These are phyloP conservation scores for Sanderia malayensis DNA, from an alignment of 30 jellyfish, hydroid and myxozoan species.

Conservation along the genomic window DNA sequence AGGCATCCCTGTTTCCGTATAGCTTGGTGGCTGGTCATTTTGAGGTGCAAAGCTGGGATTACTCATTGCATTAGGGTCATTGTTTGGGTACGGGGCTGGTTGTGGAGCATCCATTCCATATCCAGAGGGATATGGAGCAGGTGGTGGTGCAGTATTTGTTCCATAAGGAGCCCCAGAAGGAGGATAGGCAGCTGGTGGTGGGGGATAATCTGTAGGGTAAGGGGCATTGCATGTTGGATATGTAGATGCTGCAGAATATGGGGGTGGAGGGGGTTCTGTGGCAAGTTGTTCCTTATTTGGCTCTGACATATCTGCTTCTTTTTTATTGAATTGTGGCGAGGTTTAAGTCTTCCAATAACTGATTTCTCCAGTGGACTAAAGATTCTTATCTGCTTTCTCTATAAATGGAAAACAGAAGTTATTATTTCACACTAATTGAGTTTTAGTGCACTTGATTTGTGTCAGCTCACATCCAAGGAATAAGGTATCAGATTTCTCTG, in stretches of 20 bases:
- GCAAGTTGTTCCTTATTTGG: not conserved
- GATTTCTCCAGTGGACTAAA: no score
- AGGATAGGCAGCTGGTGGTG: conserved; percentile 7
- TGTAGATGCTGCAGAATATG: conserved; percentile 21
- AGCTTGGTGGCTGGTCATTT: not conserved
- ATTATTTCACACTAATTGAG: no score
- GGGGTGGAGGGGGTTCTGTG: conserved; percentile 14
- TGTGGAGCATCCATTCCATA: no score
- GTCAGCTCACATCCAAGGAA: no score
- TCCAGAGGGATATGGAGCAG: no score
- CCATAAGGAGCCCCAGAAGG: conserved; percentile 14
- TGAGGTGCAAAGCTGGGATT: not conserved
- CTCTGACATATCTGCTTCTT: not conserved
- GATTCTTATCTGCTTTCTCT: no score
- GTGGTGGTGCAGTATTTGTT: conserved; percentile 3
- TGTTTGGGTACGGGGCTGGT: conserved; percentile 39
- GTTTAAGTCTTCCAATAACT: no score
- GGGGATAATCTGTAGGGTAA: conserved; percentile 22
- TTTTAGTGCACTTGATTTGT: no score
- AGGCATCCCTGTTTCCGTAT: no score
- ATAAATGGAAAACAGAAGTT: no score
- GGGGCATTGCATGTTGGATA: conserved; percentile 13
- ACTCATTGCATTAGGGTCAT: conserved; percentile 12
- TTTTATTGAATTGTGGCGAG: no score
- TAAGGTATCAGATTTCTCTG: no score